Conservation (phyloP, 2,797 vertebrate genomes). For the Telmatherina bonti region DNA sequence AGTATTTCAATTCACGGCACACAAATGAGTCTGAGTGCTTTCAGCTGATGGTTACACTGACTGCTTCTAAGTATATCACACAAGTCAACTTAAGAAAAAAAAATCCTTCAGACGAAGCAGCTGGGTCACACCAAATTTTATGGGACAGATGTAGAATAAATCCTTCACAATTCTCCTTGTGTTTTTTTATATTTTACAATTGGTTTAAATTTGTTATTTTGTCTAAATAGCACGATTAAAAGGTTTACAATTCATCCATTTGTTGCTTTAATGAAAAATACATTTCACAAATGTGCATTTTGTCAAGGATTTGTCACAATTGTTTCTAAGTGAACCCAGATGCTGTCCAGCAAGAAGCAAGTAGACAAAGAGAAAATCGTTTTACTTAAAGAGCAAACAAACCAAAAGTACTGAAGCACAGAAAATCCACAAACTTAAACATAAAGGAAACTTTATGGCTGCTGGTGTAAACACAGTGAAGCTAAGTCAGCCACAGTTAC, state of each 20-base stretch:
- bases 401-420: not conserved
- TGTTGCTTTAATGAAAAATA: not conserved
- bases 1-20: no score
- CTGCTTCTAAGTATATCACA: no score
- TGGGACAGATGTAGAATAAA: not conserved
- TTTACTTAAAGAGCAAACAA: not conserved
- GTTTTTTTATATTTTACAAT: slow-evolving; percentile 6
- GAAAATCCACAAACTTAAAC: not conserved
- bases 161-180: not conserved
- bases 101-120: no score
- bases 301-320: not conserved
- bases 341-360: not conserved
- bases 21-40: no score
- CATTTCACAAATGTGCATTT: not conserved
- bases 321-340: not conserved
- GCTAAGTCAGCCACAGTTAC: not conserved
- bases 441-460: not conserved
- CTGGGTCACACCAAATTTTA: not conserved
- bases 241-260: not conserved
- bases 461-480: not conserved
- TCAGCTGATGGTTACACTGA: not conserved
- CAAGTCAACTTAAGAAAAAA: no score
- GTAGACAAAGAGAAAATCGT: not conserved
- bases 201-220: not conserved
- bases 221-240: not conserved